These are phyloP conservation scores for Probosciger aterrimus DNA, from an alignment of 2,113 vertebrate species.

Conservation along the genomic window DNA sequence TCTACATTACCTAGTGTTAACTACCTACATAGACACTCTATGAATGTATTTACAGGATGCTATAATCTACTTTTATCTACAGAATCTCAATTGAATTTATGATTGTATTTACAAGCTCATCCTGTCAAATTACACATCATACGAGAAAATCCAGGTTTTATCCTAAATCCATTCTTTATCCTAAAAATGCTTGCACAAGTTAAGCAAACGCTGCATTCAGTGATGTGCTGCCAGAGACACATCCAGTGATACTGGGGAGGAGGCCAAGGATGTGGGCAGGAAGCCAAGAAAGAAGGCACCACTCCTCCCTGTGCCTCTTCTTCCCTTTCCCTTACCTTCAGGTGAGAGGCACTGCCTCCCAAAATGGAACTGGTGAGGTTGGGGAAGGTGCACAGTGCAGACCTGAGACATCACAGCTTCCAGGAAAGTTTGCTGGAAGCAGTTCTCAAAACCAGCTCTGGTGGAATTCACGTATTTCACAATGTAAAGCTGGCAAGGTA, in stretches of 20 bases:
- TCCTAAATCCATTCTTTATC: not conserved
- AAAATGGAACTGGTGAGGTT: not conserved
- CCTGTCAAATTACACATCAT: conserved; percentile 5
- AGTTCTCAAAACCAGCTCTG: not conserved
- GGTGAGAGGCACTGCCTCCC: not conserved
- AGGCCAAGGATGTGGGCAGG: not conserved
- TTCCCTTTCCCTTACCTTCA: not conserved
- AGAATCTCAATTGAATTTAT: conserved; percentile 14
- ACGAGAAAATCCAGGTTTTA: conserved; percentile 32
- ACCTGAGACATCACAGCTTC: not conserved
- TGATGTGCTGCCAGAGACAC: not conserved
- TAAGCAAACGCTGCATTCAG: accelerated
- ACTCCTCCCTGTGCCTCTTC: not conserved
- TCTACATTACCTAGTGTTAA: not conserved
- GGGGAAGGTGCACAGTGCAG: not conserved
- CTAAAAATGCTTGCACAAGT: not conserved
- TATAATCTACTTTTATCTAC: not conserved
- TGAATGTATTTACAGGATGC: not conserved
- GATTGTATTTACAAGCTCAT: conserved; percentile 28
- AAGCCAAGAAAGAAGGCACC: not conserved
- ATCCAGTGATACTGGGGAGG: not conserved
- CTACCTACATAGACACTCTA: not conserved
- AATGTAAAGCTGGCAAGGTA: not conserved
- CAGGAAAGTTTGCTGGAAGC: not conserved
- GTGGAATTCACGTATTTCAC: not conserved